Percentiles rank a stretch among this genome's conserved stretches.
phyloP scores from a whole-genome alignment of 2,888 invertebrate genomes.

The Steinernema scapterisci region DNA sequence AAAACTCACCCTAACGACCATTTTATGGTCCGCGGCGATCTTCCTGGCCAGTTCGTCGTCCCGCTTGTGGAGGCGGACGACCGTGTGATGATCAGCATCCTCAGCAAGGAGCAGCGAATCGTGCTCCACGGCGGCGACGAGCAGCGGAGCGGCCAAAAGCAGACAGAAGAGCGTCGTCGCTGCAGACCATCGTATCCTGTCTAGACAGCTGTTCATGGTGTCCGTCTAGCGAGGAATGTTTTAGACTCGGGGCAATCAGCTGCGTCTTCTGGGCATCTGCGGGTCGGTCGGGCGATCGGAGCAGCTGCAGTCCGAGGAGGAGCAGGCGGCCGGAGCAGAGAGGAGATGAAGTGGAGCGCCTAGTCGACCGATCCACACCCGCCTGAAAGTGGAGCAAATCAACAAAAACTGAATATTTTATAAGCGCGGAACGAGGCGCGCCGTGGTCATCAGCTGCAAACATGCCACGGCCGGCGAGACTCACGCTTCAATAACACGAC shows the following conservation, averaged over 20 bases:
- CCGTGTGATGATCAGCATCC: constrained; percentile 46
- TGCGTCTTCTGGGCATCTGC: background rate
- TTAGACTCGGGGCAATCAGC: background rate
- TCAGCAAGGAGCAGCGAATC: constrained; percentile 40
- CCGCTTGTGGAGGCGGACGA: constrained; percentile 59
- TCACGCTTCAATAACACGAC: too few relatives aligned
- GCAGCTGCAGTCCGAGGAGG: background rate
- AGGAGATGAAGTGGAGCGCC: background rate
- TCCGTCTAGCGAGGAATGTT: background rate
- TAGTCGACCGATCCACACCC: constrained; percentile 26
- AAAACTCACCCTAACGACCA: constrained; percentile 57
- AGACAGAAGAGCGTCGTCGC: background rate
- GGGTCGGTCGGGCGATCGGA: background rate
- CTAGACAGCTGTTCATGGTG: constrained; percentile 24
- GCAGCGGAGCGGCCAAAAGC: background rate
- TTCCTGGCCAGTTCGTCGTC: constrained; percentile 61
- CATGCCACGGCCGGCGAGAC: too few relatives aligned
- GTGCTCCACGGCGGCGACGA: constrained; percentile 38
- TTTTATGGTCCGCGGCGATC: constrained; percentile 60
- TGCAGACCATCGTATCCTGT: constrained; percentile 29
- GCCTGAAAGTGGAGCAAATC: background rate
- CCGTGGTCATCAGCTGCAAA: background rate
- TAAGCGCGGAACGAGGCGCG: background rate
- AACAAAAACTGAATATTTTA: background rate
- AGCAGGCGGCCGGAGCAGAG: background rate